Conservation (phyloP, 2,113 vertebrate species). For the Telmatochromis bifrenatus region DNA sequence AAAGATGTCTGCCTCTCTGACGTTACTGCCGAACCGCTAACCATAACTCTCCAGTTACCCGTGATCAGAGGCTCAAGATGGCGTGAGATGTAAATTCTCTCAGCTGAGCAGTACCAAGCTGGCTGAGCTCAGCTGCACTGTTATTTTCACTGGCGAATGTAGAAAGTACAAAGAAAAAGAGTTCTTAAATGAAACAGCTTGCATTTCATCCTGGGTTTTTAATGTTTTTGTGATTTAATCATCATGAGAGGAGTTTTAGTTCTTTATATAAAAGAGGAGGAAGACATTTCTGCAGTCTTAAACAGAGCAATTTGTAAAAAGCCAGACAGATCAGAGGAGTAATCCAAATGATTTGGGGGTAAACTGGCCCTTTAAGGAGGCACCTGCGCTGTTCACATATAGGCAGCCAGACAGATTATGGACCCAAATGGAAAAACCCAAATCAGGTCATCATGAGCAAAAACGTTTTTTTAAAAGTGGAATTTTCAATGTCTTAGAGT, state of each 20-base stretch:
- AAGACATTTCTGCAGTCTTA: neutral
- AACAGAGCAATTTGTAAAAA: neutral
- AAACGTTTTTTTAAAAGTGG: rapidly evolving
- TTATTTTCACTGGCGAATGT: neutral
- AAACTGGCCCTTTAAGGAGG: neutral
- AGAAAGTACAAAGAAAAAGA: neutral
- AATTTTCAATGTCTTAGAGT: neutral
- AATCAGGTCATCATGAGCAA: rapidly evolving
- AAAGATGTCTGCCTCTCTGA: neutral
- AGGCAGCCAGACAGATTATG: neutral
- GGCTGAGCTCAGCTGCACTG: neutral
- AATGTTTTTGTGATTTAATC: neutral
- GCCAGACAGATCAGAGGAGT: neutral
- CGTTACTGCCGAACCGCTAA: neutral
- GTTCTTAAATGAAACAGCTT: rapidly evolving
- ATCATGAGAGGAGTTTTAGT: rapidly evolving
- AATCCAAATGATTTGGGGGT: neutral
- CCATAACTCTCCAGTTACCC: neutral
- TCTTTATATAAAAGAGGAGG: neutral
- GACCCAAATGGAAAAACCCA: neutral
- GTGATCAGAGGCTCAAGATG: neutral
- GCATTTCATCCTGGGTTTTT: neutral
- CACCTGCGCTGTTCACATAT: neutral
- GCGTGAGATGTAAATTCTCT: neutral
- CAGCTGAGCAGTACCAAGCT: neutral